A percentile compares a stretch with the other conserved stretches of the same genome.
Evolutionary conservation across 2,797 vertebrate species (phyloP).

Genomic region (Oryzias dopingdopingensis): DNA sequence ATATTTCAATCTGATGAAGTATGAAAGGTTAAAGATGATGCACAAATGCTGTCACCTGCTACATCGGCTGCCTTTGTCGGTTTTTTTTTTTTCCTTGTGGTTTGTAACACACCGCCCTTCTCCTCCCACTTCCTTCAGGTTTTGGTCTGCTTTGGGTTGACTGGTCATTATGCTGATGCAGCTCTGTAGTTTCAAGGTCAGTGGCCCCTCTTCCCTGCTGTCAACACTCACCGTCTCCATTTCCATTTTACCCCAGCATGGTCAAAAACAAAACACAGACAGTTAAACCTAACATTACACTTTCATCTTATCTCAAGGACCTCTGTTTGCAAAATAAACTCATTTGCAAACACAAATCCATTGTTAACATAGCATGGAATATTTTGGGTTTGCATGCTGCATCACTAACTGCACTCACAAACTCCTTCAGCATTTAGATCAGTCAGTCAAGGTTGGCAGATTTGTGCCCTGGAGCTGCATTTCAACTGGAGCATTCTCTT

Average conservation of each 20-base stretch:
- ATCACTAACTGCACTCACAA: constrained; percentile 9
- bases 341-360: background rate
- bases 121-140: constrained; percentile 93
- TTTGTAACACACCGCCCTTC: constrained; percentile 76
- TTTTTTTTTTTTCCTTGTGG: constrained; percentile 38
- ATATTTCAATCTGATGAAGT: constrained; percentile 33
- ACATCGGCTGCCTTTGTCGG: constrained; percentile 30
- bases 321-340: background rate
- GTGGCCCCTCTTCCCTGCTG: constrained; percentile 81
- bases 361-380: background rate
- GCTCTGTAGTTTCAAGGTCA: constrained; percentile 99
- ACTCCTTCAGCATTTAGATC: constrained; percentile 18
- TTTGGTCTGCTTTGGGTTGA: constrained; percentile 93
- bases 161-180: constrained; percentile 99
- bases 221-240: background rate
- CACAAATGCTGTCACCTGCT: constrained; percentile 25
- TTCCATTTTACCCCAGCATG: constrained; percentile 8
- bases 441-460: constrained; percentile 23
- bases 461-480: constrained; percentile 33
- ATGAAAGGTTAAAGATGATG: constrained; percentile 22
- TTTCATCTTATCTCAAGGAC: too few species aligned
- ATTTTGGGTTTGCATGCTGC: constrained; percentile 7
- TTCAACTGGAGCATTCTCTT: constrained; percentile 47
- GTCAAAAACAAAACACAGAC: too few species aligned
- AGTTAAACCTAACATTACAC: too few species aligned